Conservation (phyloP, 2,797 vertebrate genomes). For the Phoebastria nigripes region DNA sequence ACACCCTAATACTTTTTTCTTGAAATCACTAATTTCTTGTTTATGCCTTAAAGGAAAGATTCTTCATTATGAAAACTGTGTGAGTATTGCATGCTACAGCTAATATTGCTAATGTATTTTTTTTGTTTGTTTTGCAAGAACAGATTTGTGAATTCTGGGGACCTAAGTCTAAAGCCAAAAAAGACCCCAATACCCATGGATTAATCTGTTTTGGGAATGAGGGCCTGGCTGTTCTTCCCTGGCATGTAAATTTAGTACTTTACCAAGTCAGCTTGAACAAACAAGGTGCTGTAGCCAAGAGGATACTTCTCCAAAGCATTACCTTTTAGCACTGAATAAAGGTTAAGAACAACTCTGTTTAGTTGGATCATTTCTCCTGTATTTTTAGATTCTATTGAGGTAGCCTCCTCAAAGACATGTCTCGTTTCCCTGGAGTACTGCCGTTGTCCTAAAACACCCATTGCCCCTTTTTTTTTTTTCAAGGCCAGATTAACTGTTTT, state of each 20-base stretch:
- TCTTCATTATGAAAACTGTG: background rate
- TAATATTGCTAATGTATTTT: background rate
- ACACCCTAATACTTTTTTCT: background rate
- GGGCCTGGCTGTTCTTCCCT: background rate
- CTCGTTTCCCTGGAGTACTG: conserved; percentile 16
- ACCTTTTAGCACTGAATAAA: background rate
- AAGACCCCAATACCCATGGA: background rate
- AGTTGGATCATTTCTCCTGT: background rate
- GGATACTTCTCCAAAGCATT: background rate
- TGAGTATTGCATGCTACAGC: background rate
- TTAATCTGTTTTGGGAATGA: background rate
- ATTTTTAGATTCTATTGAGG: conserved; percentile 53
- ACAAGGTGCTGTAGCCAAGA: background rate
- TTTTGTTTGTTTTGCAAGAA: background rate
- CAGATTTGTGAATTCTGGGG: background rate
- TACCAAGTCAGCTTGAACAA: background rate
- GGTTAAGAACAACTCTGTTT: background rate
- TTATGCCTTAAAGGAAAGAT: background rate
- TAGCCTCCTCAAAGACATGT: conserved; percentile 14
- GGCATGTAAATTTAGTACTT: background rate
- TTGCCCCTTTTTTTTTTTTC: background rate
- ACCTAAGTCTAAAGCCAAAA: background rate
- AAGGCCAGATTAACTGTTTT: background rate
- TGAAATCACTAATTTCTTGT: background rate
- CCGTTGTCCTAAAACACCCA: conserved; percentile 16